Percentiles rank a stretch among this genome's conserved stretches.
Evolutionary conservation across 2,888 invertebrate species (phyloP).

Genomic region (Harpagoxenus sublaevis): DNA sequence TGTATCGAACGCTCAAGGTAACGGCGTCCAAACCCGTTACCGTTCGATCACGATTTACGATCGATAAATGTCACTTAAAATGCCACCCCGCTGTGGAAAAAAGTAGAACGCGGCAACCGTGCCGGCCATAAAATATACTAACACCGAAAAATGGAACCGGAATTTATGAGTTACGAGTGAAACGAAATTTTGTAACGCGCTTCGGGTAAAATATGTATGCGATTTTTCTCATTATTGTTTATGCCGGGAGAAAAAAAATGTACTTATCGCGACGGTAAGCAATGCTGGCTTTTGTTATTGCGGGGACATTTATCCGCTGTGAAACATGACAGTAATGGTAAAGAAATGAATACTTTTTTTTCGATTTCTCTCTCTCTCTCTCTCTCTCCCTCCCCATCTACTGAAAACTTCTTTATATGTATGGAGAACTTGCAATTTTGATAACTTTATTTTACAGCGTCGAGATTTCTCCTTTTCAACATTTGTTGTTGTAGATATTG

Average conservation of each 20-base stretch:
- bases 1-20: slow-evolving; percentile 23
- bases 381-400: background rate
- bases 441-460: background rate
- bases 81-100: slow-evolving; percentile 2
- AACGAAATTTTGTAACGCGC: slow-evolving; percentile 43
- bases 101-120: slow-evolving; percentile 14
- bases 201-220: slow-evolving; percentile 33
- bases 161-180: slow-evolving; percentile 45
- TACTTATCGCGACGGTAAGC: slow-evolving; percentile 28
- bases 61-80: slow-evolving; percentile 45
- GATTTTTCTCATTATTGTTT: slow-evolving; percentile 50
- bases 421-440: background rate
- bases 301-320: slow-evolving; percentile 14
- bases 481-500: background rate
- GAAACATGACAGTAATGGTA: background rate
- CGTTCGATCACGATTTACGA: slow-evolving; percentile 36
- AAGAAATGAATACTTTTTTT: slow-evolving; percentile 1
- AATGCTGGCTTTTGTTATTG: slow-evolving; percentile 33
- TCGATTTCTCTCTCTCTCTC: background rate
- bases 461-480: background rate
- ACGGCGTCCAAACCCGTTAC: background rate
- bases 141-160: slow-evolving; percentile 33
- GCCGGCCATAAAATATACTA: slow-evolving; percentile 39
- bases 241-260: background rate
- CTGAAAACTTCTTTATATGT: background rate